A percentile compares a stretch with the other conserved stretches of the same genome.
phyloP scores from a whole-genome alignment of 2,113 vertebrate genomes.

The Apistogramma diplotaenia region DNA sequence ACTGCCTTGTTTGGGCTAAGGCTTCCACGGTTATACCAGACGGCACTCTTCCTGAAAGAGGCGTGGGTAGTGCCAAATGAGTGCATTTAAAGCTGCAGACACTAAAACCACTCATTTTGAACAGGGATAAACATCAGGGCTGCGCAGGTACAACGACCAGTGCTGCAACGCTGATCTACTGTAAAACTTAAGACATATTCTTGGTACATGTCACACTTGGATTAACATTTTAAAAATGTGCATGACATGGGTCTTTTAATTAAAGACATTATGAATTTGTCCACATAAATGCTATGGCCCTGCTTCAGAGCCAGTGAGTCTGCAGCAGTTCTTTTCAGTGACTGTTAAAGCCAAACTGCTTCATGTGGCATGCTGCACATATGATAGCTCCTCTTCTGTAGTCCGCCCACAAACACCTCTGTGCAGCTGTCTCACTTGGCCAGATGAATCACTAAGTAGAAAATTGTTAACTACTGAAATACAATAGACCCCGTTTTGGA shows the following conservation, averaged over 20 bases:
- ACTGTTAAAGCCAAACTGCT: neutral
- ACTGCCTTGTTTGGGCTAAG: neutral
- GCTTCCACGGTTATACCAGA: neutral
- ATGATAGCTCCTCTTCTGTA: neutral
- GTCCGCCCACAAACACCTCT: constrained; percentile 18
- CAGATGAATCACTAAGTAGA: constrained; percentile 16
- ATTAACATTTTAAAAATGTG: neutral
- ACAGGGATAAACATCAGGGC: too few relatives aligned
- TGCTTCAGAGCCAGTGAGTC: neutral
- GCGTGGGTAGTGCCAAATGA: neutral
- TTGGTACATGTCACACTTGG: neutral
- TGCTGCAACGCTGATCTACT: neutral
- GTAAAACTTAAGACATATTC: neutral
- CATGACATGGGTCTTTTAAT: neutral
- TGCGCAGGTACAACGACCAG: neutral
- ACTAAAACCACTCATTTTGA: neutral
- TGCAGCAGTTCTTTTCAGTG: neutral
- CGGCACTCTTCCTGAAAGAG: neutral
- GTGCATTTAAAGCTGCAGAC: neutral
- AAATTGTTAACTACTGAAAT: neutral
- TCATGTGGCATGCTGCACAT: neutral
- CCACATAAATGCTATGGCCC: neutral
- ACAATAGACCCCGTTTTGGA: neutral
- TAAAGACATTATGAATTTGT: neutral
- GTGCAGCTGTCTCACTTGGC: neutral